phyloP scores from a whole-genome alignment of 1,140 invertebrate genomes.

The Heliconius nattereri region DNA sequence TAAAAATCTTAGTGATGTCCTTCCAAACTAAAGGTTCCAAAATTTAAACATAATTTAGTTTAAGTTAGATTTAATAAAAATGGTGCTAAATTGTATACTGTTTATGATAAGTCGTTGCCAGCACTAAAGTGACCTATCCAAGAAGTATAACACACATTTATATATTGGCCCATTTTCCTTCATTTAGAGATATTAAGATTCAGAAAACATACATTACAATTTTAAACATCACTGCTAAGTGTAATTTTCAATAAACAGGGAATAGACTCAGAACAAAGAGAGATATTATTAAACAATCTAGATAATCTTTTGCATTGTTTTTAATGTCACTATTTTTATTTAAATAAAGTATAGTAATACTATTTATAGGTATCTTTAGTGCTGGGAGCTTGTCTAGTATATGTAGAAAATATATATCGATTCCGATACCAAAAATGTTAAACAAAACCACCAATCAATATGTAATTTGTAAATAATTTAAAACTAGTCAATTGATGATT shows the following conservation, averaged over 20 bases:
- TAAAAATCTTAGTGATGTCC: conserved; percentile 41
- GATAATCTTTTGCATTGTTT: too few relatives aligned
- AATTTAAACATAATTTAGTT: conserved; percentile 40
- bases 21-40: conserved; percentile 50
- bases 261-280: too few relatives aligned
- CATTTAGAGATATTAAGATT: too few relatives aligned
- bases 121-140: background rate
- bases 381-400: background rate
- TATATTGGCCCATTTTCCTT: background rate
- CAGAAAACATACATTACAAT: too few relatives aligned
- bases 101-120: conserved; percentile 17
- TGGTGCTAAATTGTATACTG: conserved; percentile 59
- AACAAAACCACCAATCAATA: conserved; percentile 70
- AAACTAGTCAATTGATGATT: conserved; percentile 63
- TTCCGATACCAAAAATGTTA: conserved; percentile 71
- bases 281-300: too few relatives aligned
- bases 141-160: background rate
- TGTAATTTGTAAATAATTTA: conserved; percentile 52
- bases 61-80: conserved; percentile 37
- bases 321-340: too few relatives aligned
- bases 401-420: conserved; percentile 49
- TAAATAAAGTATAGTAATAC: background rate
- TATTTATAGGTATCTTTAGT: background rate
- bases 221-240: too few relatives aligned
- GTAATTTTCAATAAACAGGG: too few relatives aligned